Conservation (phyloP, 2,888 invertebrate genomes). For the Malachius bipustulatus region DNA sequence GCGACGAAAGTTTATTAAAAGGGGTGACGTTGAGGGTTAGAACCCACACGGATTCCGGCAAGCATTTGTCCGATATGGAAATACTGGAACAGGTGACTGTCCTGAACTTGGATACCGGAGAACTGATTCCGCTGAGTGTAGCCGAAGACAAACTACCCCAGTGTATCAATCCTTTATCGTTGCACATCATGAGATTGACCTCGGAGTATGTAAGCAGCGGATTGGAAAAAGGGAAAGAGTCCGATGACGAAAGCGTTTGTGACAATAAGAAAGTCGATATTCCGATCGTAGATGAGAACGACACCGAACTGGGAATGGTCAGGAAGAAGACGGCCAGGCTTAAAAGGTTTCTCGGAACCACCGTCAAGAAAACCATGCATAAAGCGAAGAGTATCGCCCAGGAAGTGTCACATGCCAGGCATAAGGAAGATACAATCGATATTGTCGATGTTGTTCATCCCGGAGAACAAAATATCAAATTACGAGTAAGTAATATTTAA, state of each 20-base stretch:
- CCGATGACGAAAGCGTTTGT: slow-evolving; percentile 65
- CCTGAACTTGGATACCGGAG: slow-evolving; percentile 73
- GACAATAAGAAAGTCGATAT: slow-evolving; percentile 49
- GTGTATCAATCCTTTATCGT: slow-evolving; percentile 84
- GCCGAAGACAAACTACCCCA: slow-evolving; percentile 88
- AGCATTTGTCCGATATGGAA: slow-evolving; percentile 80
- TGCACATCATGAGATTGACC: slow-evolving; percentile 88
- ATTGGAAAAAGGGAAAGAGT: slow-evolving; percentile 56
- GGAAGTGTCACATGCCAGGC: slow-evolving; percentile 76
- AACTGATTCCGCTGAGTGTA: slow-evolving; percentile 84
- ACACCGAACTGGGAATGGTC: slow-evolving; percentile 37
- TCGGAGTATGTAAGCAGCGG: slow-evolving; percentile 75
- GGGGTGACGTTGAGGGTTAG: slow-evolving; percentile 61
- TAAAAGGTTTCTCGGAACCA: slow-evolving; percentile 74
- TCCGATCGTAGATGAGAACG: slow-evolving; percentile 40
- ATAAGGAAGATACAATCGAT: slow-evolving; percentile 76
- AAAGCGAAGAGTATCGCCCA: slow-evolving; percentile 84
- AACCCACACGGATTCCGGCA: slow-evolving; percentile 76
- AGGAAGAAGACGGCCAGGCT: slow-evolving; percentile 45
- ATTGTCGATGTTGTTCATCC: slow-evolving; percentile 70
- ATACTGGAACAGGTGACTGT: slow-evolving; percentile 86
- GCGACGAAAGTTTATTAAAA: slow-evolving; percentile 63
- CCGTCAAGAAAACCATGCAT: slow-evolving; percentile 82
- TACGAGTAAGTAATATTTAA: slow-evolving; percentile 51
- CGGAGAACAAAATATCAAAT: slow-evolving; percentile 69